Evolutionary conservation across 2,888 invertebrate genomes (phyloP), one percentile per base, ranked within the genome.

Genomic region (Oscheius sp.): DNA sequence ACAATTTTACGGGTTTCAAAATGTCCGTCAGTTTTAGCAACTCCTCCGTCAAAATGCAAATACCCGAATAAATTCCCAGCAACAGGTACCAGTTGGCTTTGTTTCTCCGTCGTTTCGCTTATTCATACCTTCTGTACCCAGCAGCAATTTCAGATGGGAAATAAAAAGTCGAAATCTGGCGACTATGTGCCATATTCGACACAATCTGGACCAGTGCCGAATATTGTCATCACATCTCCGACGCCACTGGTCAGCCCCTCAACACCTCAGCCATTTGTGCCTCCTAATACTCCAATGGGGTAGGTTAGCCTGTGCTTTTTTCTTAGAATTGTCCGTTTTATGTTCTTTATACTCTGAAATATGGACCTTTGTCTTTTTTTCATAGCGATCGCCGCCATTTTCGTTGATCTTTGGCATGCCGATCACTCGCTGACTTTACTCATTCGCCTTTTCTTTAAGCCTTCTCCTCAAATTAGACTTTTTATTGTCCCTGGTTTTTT

Each of bases 141-240:
- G n/a, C n/a, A n/a, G n/a, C n/a, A n/a, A n/a, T 59, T 58, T 13
- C 46, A 52, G 35, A 79, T 79, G 81, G 81, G 53, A 75, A 77
- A 53, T 74, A 75, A 79, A 74, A 74, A 76, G 46, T 81, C 81
- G 23, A 77, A 76, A 61, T 72, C 73, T 45, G 74, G 74, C 5
- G 73, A 81, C 46, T 76, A 79, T 64, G 71, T 79, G 45, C 78
- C 79, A 25, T 79, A 76, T 74, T 61, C 63, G 0, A 56, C 71
- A 1, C 21, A 29, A 9, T 23, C 56, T 21, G 66, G 71, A 7
- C 64, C 70, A 13, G 45, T 74, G 16, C 74, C 74, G 35, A 63
- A 74, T 27, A 74, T 74, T 29, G 66, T 70, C 5, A 45, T 73
- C 52, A 73, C 73, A 0, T 53, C 45, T 0, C 73, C 73, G 7